These are phyloP conservation scores for Drosophila navojoa DNA, from an alignment of 1,140 invertebrate genomes.

Conservation along the genomic window DNA sequence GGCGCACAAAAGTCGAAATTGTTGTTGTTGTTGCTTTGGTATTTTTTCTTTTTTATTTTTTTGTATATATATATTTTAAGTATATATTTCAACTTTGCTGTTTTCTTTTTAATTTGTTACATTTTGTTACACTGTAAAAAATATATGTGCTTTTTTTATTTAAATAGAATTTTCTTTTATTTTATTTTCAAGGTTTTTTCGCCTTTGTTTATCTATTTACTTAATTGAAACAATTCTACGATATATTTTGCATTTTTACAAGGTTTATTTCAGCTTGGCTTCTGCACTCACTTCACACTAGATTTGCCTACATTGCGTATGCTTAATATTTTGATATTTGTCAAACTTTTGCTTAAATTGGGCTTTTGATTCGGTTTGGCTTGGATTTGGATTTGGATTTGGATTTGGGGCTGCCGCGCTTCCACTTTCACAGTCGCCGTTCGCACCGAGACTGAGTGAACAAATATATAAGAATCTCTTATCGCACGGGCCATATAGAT, in stretches of 20 bases:
- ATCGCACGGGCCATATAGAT: slow-evolving; percentile 48
- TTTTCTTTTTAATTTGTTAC: slow-evolving; percentile 9
- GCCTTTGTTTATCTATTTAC: too few relatives aligned
- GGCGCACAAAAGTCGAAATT: slow-evolving; percentile 36
- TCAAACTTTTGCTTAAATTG: neutral
- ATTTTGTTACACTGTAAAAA: slow-evolving; percentile 30
- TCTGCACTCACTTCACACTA: slow-evolving; percentile 16
- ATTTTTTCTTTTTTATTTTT: neutral
- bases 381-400: neutral
- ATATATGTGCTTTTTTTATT: neutral
- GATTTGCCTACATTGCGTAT: slow-evolving; percentile 16
- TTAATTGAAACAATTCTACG: too few relatives aligned
- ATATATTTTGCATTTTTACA: neutral
- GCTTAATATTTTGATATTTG: neutral
- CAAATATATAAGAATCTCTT: slow-evolving; percentile 51
- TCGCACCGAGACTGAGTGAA: slow-evolving; percentile 65
- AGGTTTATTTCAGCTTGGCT: neutral
- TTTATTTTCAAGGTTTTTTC: too few relatives aligned
- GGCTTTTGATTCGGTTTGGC: too few relatives aligned
- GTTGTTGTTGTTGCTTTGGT: slow-evolving; percentile 33
- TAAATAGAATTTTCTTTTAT: neutral
- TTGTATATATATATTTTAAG: slow-evolving; percentile 3
- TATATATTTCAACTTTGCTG: neutral
- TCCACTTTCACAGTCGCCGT: slow-evolving; percentile 68
- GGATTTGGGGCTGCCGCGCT: slow-evolving; percentile 16